Evolutionary conservation across 35 echinoderm and acorn worm genomes (phyloP), one percentile per base, ranked within the genome.

Genomic region (Amphiura filiformis): DNA sequence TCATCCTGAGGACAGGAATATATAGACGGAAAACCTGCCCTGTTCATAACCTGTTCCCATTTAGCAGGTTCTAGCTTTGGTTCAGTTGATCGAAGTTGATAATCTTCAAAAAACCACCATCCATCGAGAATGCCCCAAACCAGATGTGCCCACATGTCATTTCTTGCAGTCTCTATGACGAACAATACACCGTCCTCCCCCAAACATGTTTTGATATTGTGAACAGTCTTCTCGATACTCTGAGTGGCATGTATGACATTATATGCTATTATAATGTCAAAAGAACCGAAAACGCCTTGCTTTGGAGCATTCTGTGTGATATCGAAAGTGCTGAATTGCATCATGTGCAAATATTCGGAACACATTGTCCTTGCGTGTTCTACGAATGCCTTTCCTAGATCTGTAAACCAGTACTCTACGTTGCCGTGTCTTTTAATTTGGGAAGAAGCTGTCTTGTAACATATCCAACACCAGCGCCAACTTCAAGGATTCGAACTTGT

Each of bases 1-100:
- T 80, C 38, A 80, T 80, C 78, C 35, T 80, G 78, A 11, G 78
- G 78, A 80, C 78, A 80, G 38, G 78, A 80, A 36, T 80, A 80
- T 1, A 80, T 26, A 35, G 78, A 80, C 1, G 2, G 13, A 36
- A 80, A 80, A 4, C 78, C 78, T 17, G 34, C 78, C 35, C 35
- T n/a, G 35, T 7, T 35, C 38, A 80, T 35, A 80, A 36, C 34
- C 26, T 39, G 28, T 80, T 80, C 78, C 78, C 78, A 80, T 39
- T 80, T 80, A 5, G 13, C 78, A 34, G 78, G 78, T 80, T 80
- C 78, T 26, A 80, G 34, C 78, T 35, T 80, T 13, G 78, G 78
- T 35, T 80, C 78, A 26, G 78, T 31, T 34, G 38, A 32, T 80
- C 61, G 9, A 2, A 70, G 28, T 2, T 70, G 7, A 70, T 70